Base-by-base conservation (phyloP, 1,140 invertebrate genomes). In the Brachionus paranguensis region DNA sequence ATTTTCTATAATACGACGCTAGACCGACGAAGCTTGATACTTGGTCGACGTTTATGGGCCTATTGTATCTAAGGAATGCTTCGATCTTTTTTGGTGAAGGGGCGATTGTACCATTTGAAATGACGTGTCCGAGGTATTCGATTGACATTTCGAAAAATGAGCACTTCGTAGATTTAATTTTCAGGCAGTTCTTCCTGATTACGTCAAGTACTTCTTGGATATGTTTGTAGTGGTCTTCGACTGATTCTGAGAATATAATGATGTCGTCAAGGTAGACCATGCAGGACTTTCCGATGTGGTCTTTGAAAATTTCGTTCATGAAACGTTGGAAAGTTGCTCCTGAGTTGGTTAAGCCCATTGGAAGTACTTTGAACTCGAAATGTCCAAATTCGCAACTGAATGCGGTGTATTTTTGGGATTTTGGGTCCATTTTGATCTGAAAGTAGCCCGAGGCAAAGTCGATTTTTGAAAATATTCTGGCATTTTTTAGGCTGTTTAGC, bases 161-260 rank as follows among this genome's bases (percentile, higher is more conserved):
- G 41, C 86, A 89, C 87, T 90, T 90, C 72, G 87, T 64, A 0
- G 88, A 84, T 24, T 89, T 90, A 2, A 91, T 86, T 8, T 88
- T 89, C 2, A 91, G 84, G 14, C 87, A 87, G 4, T 89, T 87
- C 11, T 45, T 8, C 37, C 41, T 43, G n/a, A 78, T 17, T 24
- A 20, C 27, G n/a, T 78, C 20, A 24, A 78, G n/a, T 24, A 78
- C 74, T 78, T 78, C 6, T 24, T 20, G 20, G 43, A 78, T 45
- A 33, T 78, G 74, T 45, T 45, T 20, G 41, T 24, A 7, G 29
- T 43, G 29, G 12, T 78, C 74, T 27, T 50, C 27, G 14, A 78
- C n/a, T 20, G 43, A 43, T 45, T 43, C 33, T 47, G 74, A 78
- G n/a, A 24, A 55, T 45, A 78, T 78, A 8, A 78, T 78, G 20